These are phyloP conservation scores for Tetrax tetrax DNA, from an alignment of 2,113 vertebrate genomes.

Conservation along the genomic window DNA sequence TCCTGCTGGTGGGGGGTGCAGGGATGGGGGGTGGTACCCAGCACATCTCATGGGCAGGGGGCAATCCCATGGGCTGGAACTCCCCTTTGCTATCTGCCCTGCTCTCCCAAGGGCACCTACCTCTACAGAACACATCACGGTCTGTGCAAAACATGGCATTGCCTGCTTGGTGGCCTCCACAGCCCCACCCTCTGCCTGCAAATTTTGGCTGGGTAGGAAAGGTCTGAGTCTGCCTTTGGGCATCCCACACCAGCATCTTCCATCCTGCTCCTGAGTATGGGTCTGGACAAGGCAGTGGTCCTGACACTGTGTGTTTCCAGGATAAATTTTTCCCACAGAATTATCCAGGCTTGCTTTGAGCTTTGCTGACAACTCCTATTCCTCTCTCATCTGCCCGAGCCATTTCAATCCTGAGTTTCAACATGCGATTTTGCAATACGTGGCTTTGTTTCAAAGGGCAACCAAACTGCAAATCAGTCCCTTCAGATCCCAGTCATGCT, in stretches of 20 bases:
- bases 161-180: not conserved
- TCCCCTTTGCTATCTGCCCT: not conserved
- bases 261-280: fast-evolving
- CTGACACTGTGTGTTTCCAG: fast-evolving
- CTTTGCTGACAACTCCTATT: not conserved
- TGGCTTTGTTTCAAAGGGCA: slow-evolving; percentile 21
- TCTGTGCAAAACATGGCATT: too few species aligned
- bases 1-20: not conserved
- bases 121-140: not conserved
- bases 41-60: too few species aligned
- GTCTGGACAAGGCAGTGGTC: fast-evolving
- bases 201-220: not conserved
- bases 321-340: not conserved
- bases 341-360: fast-evolving
- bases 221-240: not conserved
- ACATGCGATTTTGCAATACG: not conserved
- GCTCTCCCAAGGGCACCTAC: not conserved
- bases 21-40: too few species aligned
- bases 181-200: not conserved
- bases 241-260: not conserved
- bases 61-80: too few species aligned
- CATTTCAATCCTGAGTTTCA: not conserved
- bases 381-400: not conserved
- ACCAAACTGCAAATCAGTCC: slow-evolving; percentile 16
- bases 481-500: not conserved